These are phyloP conservation scores for Agriopis marginaria DNA, from an alignment of 2,888 invertebrate genomes.

Conservation along the genomic window DNA sequence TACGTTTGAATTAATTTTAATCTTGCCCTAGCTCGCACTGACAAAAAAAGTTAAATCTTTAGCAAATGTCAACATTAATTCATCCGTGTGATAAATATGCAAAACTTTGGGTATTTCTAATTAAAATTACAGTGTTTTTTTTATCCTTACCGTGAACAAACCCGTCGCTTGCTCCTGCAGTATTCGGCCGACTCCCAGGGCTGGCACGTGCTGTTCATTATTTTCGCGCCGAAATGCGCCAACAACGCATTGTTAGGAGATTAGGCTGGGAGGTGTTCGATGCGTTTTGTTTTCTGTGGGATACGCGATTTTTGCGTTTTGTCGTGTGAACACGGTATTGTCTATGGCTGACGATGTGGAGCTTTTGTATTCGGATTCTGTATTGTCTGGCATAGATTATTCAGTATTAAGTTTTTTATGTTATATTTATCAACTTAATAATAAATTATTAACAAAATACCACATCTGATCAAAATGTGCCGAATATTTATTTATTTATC, in stretches of 20 bases:
- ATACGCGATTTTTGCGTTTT: conserved; percentile 43
- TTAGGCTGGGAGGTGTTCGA: conserved; percentile 74
- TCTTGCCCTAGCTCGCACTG: too few species aligned
- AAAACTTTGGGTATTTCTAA: too few species aligned
- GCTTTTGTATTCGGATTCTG: not conserved
- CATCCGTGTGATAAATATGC: too few species aligned
- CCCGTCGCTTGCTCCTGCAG: conserved; percentile 2
- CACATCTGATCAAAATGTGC: too few species aligned
- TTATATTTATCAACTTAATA: too few species aligned
- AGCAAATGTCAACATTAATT: too few species aligned
- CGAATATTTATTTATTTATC: too few species aligned
- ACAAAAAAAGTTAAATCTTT: too few species aligned
- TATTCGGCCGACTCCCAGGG: conserved; percentile 51
- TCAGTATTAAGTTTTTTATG: not conserved
- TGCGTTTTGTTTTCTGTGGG: conserved; percentile 45
- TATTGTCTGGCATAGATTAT: not conserved
- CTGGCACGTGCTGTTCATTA: conserved; percentile 83
- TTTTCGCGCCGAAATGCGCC: conserved; percentile 85
- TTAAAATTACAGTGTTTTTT: too few species aligned
- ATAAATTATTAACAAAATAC: too few species aligned
- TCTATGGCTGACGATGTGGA: conserved; percentile 33
- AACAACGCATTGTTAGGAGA: conserved; percentile 83
- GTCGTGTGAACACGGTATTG: conserved; percentile 50
- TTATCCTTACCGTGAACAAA: conserved; percentile 2
- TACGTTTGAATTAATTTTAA: too few species aligned